A percentile compares a stretch with the other conserved stretches of the same genome.
These are phyloP conservation scores for Macroteleia sp. DNA, from an alignment of 2,888 invertebrate genomes.

Conservation along the genomic window DNA sequence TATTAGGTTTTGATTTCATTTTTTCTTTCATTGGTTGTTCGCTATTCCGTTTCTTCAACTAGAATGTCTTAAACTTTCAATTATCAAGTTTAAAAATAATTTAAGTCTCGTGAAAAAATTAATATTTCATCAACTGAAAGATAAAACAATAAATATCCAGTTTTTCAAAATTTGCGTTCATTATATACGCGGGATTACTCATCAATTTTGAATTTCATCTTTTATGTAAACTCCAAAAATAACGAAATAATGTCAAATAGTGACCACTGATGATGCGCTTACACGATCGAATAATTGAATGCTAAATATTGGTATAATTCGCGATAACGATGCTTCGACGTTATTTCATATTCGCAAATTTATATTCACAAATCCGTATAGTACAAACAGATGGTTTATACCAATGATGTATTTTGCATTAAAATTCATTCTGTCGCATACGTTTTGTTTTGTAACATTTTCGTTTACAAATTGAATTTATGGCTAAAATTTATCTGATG, in stretches of 20 bases:
- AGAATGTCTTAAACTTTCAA: too few species aligned
- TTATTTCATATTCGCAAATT: slow-evolving; percentile 55
- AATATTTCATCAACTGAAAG: neutral
- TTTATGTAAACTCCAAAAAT: slow-evolving; percentile 60
- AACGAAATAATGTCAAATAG: slow-evolving; percentile 52
- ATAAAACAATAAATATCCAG: slow-evolving; percentile 17
- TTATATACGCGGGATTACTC: slow-evolving; percentile 34
- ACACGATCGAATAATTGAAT: slow-evolving; percentile 62
- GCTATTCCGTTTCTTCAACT: too few species aligned
- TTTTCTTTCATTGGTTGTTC: too few species aligned
- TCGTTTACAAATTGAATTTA: too few species aligned
- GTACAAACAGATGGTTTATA: slow-evolving; percentile 36
- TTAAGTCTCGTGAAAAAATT: neutral
- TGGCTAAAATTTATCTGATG: too few species aligned
- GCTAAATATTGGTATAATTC: slow-evolving; percentile 69
- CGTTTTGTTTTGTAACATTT: too few species aligned
- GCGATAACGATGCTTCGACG: slow-evolving; percentile 65
- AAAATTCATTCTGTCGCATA: too few species aligned
- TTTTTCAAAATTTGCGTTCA: slow-evolving; percentile 40
- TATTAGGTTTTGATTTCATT: neutral
- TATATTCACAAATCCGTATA: slow-evolving; percentile 52
- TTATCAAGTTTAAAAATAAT: too few species aligned
- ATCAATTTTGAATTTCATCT: slow-evolving; percentile 59
- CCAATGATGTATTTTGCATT: too few species aligned
- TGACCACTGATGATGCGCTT: slow-evolving; percentile 62